A percentile compares a stretch with the other conserved stretches of the same genome.
These are phyloP conservation scores for Hyposoter dolosus DNA, from an alignment of 2,888 invertebrate species.

Conservation along the genomic window DNA sequence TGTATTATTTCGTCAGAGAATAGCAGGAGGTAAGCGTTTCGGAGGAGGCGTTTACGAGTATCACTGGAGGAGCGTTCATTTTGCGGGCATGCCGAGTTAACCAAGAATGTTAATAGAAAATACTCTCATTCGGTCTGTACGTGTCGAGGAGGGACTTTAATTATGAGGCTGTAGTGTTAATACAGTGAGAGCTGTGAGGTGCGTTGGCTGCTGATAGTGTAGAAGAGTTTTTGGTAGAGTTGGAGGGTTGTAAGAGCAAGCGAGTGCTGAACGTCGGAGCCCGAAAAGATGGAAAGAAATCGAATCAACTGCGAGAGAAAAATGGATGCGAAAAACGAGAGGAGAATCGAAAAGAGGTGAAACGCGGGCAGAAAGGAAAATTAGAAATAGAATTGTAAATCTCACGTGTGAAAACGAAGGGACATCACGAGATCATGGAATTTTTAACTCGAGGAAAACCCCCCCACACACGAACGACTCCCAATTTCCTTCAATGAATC, in stretches of 20 bases:
- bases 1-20: slow-evolving; percentile 19
- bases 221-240: not conserved
- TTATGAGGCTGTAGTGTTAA: slow-evolving; percentile 74
- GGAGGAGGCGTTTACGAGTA: slow-evolving; percentile 30
- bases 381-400: slow-evolving; percentile 45
- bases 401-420: slow-evolving; percentile 35
- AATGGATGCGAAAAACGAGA: not conserved
- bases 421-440: slow-evolving; percentile 7
- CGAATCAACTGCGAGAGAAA: slow-evolving; percentile 9
- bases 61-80: slow-evolving; percentile 77
- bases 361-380: slow-evolving; percentile 8
- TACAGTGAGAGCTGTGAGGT: slow-evolving; percentile 66
- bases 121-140: slow-evolving; percentile 75
- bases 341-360: not conserved
- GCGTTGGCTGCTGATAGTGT: slow-evolving; percentile 40
- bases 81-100: slow-evolving; percentile 79
- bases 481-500: slow-evolving; percentile 67
- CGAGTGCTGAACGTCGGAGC: not conserved
- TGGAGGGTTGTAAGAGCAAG: not conserved
- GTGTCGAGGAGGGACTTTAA: slow-evolving; percentile 77
- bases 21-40: slow-evolving; percentile 17
- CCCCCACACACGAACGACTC: slow-evolving; percentile 61
- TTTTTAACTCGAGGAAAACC: slow-evolving; percentile 18
- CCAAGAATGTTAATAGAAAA: slow-evolving; percentile 84
- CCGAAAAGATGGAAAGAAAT: slow-evolving; percentile 6